Base-by-base conservation (phyloP, 2,113 vertebrate genomes). In the Carettochelys insculpta region DNA sequence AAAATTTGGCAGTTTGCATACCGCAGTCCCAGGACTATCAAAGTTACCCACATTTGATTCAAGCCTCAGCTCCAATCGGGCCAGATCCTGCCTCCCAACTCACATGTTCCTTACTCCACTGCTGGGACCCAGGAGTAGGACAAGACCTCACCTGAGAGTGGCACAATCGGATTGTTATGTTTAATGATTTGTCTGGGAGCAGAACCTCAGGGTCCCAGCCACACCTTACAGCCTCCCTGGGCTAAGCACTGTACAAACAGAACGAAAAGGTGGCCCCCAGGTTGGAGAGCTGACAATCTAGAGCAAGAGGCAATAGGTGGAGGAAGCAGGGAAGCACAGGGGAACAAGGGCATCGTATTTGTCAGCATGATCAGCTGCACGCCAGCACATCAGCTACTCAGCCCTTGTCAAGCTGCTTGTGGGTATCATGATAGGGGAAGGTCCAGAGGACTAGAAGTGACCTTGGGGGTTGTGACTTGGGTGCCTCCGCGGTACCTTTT, bases 321-420 rank as follows among this genome's bases (percentile, higher is more conserved):
- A 80, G 45, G 31, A 87, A 22, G 43, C 29, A 65, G 31, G 16
- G 77, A 9, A 83, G 65, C 22, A 77, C 81, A 53, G 77, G n/a
- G 68, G 2, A 2, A 77, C 14, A 45, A 11, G 8, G 7, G n/a
- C 77, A n/a, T 34, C 1, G 1, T 0, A 73, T 38, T 0, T 0
- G 29, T 43, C 58, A 71, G 58, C 16, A n/a, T 65, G 58, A n/a
- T n/a, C 34, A 24, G 31, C 16, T 34, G 58, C 38, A 41, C 65
- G 22, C 65, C 53, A 54, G 24, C 53, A 54, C 53, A 54, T 41
- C n/a, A 71, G 38, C 38, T 11, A 43, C 22, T 25, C 43, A 25
- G 43, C 38, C 38, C 19, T 73, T 73, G 22, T 73, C 9, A 11
- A 43, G 41, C 41, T 11, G n/a, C 11, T 41, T 73, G 38, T 38